phyloP scores from a whole-genome alignment of 2,797 vertebrate genomes.

The Lepidocolaptes lacrymiger region DNA sequence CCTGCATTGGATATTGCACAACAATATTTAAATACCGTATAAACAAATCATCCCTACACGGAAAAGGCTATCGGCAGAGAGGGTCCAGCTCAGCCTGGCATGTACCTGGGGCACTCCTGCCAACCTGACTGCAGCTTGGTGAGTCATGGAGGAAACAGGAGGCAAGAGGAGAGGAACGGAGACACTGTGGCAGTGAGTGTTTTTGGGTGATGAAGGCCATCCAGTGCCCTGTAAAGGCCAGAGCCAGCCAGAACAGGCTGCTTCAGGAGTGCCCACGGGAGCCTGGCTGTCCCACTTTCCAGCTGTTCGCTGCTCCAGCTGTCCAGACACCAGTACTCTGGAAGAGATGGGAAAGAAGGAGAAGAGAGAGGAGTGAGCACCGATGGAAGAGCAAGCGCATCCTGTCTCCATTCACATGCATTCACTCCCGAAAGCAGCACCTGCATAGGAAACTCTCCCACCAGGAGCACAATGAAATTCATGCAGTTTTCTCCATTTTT shows the following conservation, averaged over 20 bases:
- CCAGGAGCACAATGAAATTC: not conserved
- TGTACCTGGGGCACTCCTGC: not conserved
- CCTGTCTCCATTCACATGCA: not conserved
- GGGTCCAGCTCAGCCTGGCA: not conserved
- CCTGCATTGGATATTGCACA: slow-evolving; percentile 71
- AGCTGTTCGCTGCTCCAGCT: not conserved
- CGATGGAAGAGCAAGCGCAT: rapidly evolving
- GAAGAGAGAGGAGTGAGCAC: not conserved
- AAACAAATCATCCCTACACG: not conserved
- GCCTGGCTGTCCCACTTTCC: slow-evolving; percentile 24
- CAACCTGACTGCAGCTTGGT: not conserved
- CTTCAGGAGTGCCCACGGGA: not conserved
- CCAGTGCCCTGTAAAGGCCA: not conserved
- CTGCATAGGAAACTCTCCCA: not conserved
- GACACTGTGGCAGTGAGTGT: not conserved
- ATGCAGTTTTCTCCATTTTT: not conserved
- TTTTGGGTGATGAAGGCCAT: not conserved
- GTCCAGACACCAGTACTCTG: slow-evolving; percentile 27
- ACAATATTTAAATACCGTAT: slow-evolving; percentile 44
- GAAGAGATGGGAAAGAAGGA: not conserved
- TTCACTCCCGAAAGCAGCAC: not conserved
- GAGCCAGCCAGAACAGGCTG: not conserved
- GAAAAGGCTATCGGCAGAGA: not conserved
- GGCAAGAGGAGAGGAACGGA: not conserved
- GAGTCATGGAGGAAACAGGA: not conserved